phyloP scores from a whole-genome alignment of 2,888 invertebrate species.

The Tinea pellionella region DNA sequence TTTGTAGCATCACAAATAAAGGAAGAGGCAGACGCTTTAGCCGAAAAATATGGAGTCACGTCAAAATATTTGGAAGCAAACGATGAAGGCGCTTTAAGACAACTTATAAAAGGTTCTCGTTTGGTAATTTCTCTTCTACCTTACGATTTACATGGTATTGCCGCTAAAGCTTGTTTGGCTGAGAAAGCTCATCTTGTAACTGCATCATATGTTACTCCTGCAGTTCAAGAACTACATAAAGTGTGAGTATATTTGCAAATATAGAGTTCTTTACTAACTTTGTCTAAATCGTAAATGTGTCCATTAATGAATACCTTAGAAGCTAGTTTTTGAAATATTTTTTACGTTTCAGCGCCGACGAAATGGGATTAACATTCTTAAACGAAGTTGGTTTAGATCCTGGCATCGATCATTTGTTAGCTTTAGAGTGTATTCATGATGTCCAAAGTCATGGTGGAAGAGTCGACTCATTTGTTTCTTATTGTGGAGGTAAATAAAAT shows the following conservation, averaged over 20 bases:
- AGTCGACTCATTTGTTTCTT: conserved; percentile 94
- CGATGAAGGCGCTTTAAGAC: conserved; percentile 76
- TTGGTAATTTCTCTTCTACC: conserved; percentile 91
- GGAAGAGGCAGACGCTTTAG: conserved; percentile 88
- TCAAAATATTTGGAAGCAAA: conserved; percentile 86
- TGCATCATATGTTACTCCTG: conserved; percentile 91
- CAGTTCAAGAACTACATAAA: conserved; percentile 82
- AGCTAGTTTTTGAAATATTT: too few species aligned
- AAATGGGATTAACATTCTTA: conserved; percentile 91
- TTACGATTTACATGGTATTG: conserved; percentile 86
- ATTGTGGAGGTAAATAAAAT: conserved; percentile 80
- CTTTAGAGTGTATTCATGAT: conserved; percentile 96
- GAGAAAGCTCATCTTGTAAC: conserved; percentile 93
- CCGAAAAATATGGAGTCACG: conserved; percentile 80
- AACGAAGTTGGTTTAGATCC: conserved; percentile 99
- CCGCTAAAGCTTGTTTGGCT: conserved; percentile 89
- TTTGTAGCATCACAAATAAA: conserved; percentile 85
- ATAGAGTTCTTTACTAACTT: too few species aligned
- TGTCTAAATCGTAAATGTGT: too few species aligned
- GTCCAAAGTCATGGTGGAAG: conserved; percentile 90
- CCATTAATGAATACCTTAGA: too few species aligned
- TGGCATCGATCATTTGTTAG: conserved; percentile 97
- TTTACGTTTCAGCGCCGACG: conserved; percentile 74
- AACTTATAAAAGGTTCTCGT: conserved; percentile 78
- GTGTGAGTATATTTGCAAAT: conserved; percentile 58